Percentiles rank a stretch among this genome's conserved stretches.
Evolutionary conservation across 2,888 invertebrate genomes (phyloP).

Genomic region (Galeopsomyia nigrocyanea): DNA sequence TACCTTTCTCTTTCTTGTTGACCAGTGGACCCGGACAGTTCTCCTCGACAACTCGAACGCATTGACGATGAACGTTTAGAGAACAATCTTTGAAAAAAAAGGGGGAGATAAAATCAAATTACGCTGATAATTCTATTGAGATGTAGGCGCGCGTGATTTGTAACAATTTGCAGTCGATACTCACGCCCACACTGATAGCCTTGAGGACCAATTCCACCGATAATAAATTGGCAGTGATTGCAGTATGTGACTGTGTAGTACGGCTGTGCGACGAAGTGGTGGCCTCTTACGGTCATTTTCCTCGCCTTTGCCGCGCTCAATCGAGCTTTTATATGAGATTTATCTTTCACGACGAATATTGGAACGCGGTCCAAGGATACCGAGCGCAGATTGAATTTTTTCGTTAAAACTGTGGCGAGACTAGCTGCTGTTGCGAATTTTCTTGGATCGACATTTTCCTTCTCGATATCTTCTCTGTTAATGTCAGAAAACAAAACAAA

Average conservation of each 20-base stretch:
- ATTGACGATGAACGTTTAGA: constrained; percentile 87
- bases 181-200: constrained; percentile 95
- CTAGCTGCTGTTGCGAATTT: constrained; percentile 82
- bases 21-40: constrained; percentile 82
- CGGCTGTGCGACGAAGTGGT: constrained; percentile 90
- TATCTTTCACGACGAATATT: constrained; percentile 88
- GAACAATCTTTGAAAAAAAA: constrained; percentile 80
- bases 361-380: constrained; percentile 81
- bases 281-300: constrained; percentile 86
- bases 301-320: constrained; percentile 77
- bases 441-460: constrained; percentile 73
- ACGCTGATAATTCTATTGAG: background rate
- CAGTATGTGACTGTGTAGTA: constrained; percentile 92
- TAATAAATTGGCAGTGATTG: constrained; percentile 91
- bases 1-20: constrained; percentile 73
- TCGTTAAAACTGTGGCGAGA: constrained; percentile 83
- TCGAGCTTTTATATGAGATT: constrained; percentile 78
- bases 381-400: constrained; percentile 80
- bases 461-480: constrained; percentile 76
- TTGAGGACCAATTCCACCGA: constrained; percentile 97
- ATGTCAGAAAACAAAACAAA: constrained; percentile 37
- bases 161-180: constrained; percentile 50
- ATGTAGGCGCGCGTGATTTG: too few species aligned
- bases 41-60: constrained; percentile 85
- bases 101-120: background rate